Base-by-base conservation (phyloP, 2,113 vertebrate species). In the Gorsachius goisagi region DNA sequence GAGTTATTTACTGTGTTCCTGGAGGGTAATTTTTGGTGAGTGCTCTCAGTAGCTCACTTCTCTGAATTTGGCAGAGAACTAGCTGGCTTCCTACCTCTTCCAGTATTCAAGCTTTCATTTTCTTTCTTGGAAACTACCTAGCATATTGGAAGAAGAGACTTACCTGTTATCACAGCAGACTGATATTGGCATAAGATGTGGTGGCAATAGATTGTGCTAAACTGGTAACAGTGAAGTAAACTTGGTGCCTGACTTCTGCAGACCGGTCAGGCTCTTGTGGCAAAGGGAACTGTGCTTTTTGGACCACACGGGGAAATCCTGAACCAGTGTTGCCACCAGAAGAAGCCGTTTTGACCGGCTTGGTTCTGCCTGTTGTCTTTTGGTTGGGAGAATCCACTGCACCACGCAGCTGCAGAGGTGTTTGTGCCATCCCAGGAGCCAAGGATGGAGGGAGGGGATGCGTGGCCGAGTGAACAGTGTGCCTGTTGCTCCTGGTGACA, bases 1-100 rank as follows among this genome's bases (percentile, higher is more conserved):
- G 39, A 85, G 44, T 76, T 68, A 52, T 37, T 91, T 83, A 75
- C 94, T 94, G 88, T 92, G 91, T 96, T 96, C 91, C 93, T 88
- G 63, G 58, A 85, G 81, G 82, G 80, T 23, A 7, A 33, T 56
- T 71, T 30, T 41, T 53, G 6, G 3, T 39, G 60, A 62, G 35
- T 77, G 49, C 82, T 85, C 84, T 64, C 71, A 77, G 67, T 78
- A 66, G 77, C 79, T 92, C 63, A 5, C 41, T 39, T 26, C 56
- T 63, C 37, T 85, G 79, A 92, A 79, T 41, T 60, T 89, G 81
- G 67, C 94, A 68, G 88, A 93, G 74, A 24, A 71, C 33, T 68
- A 30, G 33, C 26, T 79, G 76, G 33, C 33, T 91, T 74, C 55
- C 64, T 89, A 27, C 74, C 26, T 24, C 84, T 90, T 64, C 58